Base-by-base conservation (phyloP, 2,797 vertebrate genomes). In the Gymnothorax javanicus region DNA sequence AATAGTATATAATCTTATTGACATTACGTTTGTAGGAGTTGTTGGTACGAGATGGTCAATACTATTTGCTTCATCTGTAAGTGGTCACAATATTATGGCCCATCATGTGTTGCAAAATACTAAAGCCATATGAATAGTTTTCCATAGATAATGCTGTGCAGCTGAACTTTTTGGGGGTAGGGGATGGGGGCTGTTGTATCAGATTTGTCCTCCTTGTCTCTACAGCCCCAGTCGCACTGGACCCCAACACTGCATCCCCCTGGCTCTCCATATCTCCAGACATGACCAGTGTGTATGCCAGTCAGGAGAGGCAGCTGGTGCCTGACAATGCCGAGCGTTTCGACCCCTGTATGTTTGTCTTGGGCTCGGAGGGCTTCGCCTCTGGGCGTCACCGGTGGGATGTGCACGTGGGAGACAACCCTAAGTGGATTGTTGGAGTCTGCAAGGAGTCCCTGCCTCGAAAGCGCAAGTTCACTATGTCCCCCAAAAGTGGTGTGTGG, bases 401-500 rank as follows among this genome's bases (percentile, higher is more conserved):
- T 12, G 92, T 97, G 5, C 12, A 90, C 8, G 96, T 97, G 20
- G 90, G 95, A 0, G 90, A 95, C 81, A 94, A 91, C 83, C 94
- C 94, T 1, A 96, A 96, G 87, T 98, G 97, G 96, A 94, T 95
- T 0, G 69, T 98, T 50, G 97, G 97, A 0, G 94, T 97, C 59
- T 97, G 96, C 91, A 93, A 87, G 67, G 92, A 95, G 85, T 93
- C 93, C 0, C 89, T 96, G 27, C 69, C 50, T 0, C 92, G 95
- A 73, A 95, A 95, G 59, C 93, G 93, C 83, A 96, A 93, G 91
- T 96, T 96, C 84, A 96, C 96, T 0, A 86, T 97, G 50, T 95
- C 94, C 12, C 91, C 95, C 0, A 89, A 13, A 56, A 93, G 93
- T 0, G 96, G 96, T 0, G 94, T 96, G 81, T 97, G 95, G 95